A percentile compares a stretch with the other conserved stretches of the same genome.
These are phyloP conservation scores for Cataglyphis rosenhaueri DNA, from an alignment of 2,888 invertebrate genomes.

Conservation along the genomic window DNA sequence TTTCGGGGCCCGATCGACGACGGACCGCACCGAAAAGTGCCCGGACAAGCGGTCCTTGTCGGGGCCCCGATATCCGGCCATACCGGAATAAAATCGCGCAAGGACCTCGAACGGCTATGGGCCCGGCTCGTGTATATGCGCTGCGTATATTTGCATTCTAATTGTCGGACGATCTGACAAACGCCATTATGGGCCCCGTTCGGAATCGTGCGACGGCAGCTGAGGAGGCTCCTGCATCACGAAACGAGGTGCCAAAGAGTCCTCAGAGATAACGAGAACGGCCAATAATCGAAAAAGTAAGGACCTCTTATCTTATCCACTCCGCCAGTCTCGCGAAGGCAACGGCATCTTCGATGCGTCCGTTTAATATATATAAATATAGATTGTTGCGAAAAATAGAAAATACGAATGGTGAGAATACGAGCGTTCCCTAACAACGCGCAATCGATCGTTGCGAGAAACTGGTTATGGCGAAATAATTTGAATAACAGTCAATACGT, in stretches of 20 bases:
- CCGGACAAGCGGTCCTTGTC: conserved; percentile 10
- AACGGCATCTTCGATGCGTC: conserved; percentile 22
- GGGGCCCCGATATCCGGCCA: conserved; percentile 15
- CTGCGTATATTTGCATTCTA: conserved; percentile 77
- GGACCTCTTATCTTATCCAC: conserved; percentile 43
- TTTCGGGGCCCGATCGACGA: conserved; percentile 66
- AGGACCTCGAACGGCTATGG: conserved; percentile 24
- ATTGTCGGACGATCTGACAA: conserved; percentile 71
- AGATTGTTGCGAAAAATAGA: conserved; percentile 28
- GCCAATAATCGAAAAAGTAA: conserved; percentile 46
- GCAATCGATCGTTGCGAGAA: neutral
- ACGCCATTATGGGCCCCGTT: conserved; percentile 54
- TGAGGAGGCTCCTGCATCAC: conserved; percentile 27
- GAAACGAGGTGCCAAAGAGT: conserved; percentile 65
- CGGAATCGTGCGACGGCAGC: neutral
- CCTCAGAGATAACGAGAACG: conserved; percentile 42
- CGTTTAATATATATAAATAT: conserved; percentile 42
- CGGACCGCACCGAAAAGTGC: conserved; percentile 30
- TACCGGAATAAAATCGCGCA: neutral
- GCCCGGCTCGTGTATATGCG: conserved; percentile 47
- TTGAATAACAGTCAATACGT: neutral
- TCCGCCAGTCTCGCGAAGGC: conserved; percentile 19
- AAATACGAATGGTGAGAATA: neutral
- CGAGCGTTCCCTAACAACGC: conserved; percentile 18
- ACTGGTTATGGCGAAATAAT: conserved; percentile 31